Evolutionary conservation across 2,113 vertebrate genomes (phyloP), one percentile per base, ranked within the genome.

Genomic region (Todiramphus chloris): DNA sequence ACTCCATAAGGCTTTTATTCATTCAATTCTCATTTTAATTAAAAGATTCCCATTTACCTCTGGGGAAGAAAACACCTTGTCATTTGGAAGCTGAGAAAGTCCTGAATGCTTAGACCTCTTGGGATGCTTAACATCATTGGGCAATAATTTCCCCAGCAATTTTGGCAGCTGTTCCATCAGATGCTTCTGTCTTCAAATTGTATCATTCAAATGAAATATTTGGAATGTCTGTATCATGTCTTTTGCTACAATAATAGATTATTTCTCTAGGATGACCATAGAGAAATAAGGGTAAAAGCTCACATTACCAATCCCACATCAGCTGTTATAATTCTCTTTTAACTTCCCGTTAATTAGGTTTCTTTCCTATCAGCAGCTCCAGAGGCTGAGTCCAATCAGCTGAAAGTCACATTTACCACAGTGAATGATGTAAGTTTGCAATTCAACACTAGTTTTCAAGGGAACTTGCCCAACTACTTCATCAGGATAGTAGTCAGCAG

Each of bases 311-410:
- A 93, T 83, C 73, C 89, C 4, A 1, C 56, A 74, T 62, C 35
- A 31, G 63, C 63, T 89, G 39, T 83, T 92, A 83, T 78, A 37
- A 7, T 37, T 62, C 37, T 69, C 59, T 67, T 87, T 77, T 46
- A 90, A 41, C 56, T 80, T 79, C 58, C 59, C 55, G 43, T 81
- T 97, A 92, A 95, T 96, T 94, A 83, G 23, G 30, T 86, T 91
- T 77, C 59, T 67, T 55, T 56, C 50, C 58, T 75, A 66, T 83
- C 93, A 88, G 63, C 64, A 88, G 46, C 43, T 96, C 64, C 94
- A 84, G 78, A 86, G 50, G 77, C 64, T 51, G 66, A 75, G 59
- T 50, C 68, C 72, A 80, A 35, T 58, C 31, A 80, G 66, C 55
- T 92, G 59, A 90, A 77, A 83, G 50, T 80, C 76, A 51, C 44